phyloP scores from a whole-genome alignment of 1,140 invertebrate species.

The Carposina sasakii region DNA sequence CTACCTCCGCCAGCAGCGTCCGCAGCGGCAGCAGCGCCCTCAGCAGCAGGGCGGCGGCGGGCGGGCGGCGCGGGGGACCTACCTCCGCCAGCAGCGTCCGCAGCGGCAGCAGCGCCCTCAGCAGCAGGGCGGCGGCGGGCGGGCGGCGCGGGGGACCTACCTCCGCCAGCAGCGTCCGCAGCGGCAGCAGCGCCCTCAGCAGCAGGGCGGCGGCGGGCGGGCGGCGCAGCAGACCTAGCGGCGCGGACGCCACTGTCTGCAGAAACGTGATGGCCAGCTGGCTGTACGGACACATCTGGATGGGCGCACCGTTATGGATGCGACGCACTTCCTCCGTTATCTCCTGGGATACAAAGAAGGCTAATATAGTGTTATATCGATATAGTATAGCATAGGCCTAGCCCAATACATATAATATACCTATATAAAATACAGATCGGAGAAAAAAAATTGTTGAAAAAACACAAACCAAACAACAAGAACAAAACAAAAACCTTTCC shows the following conservation, averaged over 20 bases:
- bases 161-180: slow-evolving; percentile 17
- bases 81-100: slow-evolving; percentile 19
- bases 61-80: no score
- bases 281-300: slow-evolving; percentile 12
- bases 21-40: no score
- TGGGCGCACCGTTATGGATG: neutral
- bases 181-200: slow-evolving; percentile 32
- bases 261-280: slow-evolving; percentile 18
- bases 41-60: no score
- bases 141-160: slow-evolving; percentile 27
- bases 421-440: no score
- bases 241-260: slow-evolving; percentile 1
- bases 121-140: slow-evolving; percentile 28
- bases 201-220: slow-evolving; percentile 31
- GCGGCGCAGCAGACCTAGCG: slow-evolving; percentile 20
- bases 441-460: no score
- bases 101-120: slow-evolving; percentile 30
- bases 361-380: no score
- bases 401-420: no score
- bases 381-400: no score
- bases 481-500: no score
- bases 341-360: no score
- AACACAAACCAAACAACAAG: no score
- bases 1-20: slow-evolving; percentile 21
- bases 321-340: slow-evolving; percentile 23